Conservation (phyloP, 1,140 invertebrate species). For the Chironomus striatipennis region DNA sequence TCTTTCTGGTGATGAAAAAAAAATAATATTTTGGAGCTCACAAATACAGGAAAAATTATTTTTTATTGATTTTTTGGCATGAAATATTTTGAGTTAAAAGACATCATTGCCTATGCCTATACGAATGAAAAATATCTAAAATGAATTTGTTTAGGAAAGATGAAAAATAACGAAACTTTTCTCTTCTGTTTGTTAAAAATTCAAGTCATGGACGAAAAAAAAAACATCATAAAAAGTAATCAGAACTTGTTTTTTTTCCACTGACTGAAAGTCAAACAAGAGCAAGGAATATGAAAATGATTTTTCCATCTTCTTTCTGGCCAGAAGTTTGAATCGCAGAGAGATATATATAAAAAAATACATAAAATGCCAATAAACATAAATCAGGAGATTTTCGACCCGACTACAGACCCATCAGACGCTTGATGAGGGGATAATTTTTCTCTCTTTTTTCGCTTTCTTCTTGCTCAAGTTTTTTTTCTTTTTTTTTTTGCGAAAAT, state of each 20-base stretch:
- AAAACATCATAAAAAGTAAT: conserved; percentile 23
- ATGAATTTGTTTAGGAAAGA: no score
- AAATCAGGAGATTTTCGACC: conserved; percentile 19
- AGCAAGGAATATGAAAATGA: not conserved
- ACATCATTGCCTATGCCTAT: no score
- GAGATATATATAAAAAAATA: not conserved
- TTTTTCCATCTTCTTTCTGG: not conserved
- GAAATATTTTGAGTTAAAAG: no score
- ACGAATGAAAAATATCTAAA: no score
- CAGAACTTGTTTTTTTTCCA: conserved; percentile 13
- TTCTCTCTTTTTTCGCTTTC: not conserved
- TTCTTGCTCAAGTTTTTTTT: not conserved
- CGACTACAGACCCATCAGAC: conserved; percentile 17
- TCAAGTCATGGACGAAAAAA: not conserved
- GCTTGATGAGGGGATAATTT: conserved; percentile 1
- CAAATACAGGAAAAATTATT: no score
- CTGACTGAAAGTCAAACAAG: not conserved
- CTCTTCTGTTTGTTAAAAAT: not conserved
- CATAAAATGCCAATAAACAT: conserved; percentile 22
- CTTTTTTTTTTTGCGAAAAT: not conserved
- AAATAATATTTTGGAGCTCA: no score
- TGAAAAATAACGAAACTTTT: no score
- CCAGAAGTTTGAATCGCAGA: not conserved
- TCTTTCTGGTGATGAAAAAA: no score
- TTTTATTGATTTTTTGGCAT: no score